These are phyloP conservation scores for Balaenoptera acutorostrata DNA, from an alignment of 2,113 vertebrate species.

Conservation along the genomic window DNA sequence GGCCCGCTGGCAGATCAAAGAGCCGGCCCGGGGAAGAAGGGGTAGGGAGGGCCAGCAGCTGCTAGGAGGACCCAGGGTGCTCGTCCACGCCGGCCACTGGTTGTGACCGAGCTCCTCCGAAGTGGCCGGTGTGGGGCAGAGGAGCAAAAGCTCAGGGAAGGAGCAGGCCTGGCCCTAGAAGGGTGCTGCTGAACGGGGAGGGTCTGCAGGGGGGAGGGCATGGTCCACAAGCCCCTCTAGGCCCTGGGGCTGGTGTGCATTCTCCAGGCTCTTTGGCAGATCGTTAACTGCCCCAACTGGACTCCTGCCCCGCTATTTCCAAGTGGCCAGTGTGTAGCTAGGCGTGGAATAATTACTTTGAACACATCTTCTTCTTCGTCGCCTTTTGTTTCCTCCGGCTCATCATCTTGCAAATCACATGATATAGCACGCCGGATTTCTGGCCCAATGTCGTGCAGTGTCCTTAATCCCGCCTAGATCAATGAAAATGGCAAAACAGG, in stretches of 20 bases:
- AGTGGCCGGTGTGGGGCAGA: neutral
- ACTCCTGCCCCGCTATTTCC: slow-evolving; percentile 50
- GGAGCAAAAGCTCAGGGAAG: neutral
- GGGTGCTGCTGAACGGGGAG: neutral
- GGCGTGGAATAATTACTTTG: slow-evolving; percentile 90
- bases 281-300: neutral
- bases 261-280: neutral
- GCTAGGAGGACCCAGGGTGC: neutral
- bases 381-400: slow-evolving; percentile 94
- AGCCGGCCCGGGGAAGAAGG: slow-evolving; percentile 1
- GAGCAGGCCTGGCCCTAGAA: neutral
- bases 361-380: slow-evolving; percentile 98
- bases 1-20: neutral
- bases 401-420: slow-evolving; percentile 99
- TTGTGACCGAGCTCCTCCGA: neutral
- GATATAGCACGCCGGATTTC: slow-evolving; percentile 99
- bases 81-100: neutral
- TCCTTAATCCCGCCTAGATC: slow-evolving; percentile 98
- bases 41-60: neutral
- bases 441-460: slow-evolving; percentile 99
- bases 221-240: neutral
- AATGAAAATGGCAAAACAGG: slow-evolving; percentile 87
- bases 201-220: neutral
- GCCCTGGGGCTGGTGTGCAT: neutral
- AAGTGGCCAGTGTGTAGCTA: slow-evolving; percentile 43